These are phyloP conservation scores for Leucophenga montana DNA, from an alignment of 2,888 invertebrate genomes.

Conservation along the genomic window DNA sequence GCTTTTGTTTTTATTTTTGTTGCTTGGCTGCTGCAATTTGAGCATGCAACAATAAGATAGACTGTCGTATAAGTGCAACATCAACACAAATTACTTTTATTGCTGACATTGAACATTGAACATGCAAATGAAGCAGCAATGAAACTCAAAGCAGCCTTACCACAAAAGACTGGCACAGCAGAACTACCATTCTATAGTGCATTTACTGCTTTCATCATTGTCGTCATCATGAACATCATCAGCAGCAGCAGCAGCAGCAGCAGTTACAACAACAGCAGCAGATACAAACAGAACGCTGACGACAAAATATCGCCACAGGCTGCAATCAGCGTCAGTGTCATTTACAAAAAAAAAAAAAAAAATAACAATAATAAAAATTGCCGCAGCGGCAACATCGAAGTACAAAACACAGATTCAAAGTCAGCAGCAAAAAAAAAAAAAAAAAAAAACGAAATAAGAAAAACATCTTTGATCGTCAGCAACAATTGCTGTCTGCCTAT, in stretches of 20 bases:
- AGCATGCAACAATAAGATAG: slow-evolving; percentile 22
- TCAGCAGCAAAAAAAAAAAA: neutral
- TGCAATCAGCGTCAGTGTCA: slow-evolving; percentile 59
- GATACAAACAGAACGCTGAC: neutral
- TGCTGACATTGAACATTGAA: slow-evolving; percentile 46
- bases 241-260: neutral
- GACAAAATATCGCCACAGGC: slow-evolving; percentile 23
- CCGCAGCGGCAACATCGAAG: neutral
- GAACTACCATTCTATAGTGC: neutral
- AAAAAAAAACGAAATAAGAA: neutral
- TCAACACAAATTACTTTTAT: slow-evolving; percentile 54
- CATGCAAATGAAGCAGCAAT: slow-evolving; percentile 57
- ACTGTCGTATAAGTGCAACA: slow-evolving; percentile 6
- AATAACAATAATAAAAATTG: too few relatives aligned
- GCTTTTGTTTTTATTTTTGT: too few relatives aligned
- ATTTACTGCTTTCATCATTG: neutral
- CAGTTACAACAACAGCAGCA: neutral
- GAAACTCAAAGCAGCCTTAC: slow-evolving; percentile 26
- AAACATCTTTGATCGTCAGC: neutral
- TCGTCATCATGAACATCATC: neutral
- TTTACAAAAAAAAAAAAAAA: slow-evolving; percentile 31
- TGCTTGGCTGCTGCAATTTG: slow-evolving; percentile 43
- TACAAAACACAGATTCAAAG: neutral
- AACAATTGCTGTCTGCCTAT: neutral
- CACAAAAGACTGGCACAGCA: slow-evolving; percentile 13